Evolutionary conservation across 1,140 invertebrate genomes (phyloP), one percentile per base, ranked within the genome.

Genomic region (Potamilus streckersoni): DNA sequence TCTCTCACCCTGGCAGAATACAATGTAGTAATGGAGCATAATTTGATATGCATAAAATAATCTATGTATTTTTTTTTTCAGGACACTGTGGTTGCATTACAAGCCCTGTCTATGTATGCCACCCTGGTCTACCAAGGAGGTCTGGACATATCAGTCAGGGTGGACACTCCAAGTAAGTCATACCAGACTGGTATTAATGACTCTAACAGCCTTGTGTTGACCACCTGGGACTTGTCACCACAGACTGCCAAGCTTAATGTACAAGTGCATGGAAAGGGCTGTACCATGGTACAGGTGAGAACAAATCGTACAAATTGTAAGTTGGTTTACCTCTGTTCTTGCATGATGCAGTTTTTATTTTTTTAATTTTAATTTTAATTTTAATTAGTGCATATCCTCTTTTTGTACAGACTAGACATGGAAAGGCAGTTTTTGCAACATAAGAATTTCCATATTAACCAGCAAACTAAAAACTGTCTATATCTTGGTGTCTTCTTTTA

Each of bases 281-380:
- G 97, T 84, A 95, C 93, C 0, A 87, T 98, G 63, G 92, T 96
- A 57, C 95, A 96, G 88, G 92, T 90, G 76, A 16, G 60, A 27
- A 20, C 19, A 66, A 31, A 64, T 31, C 23, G 11, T 23, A 12
- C 49, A n/a, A n/a, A 62, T 23, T 62, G 8, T 62, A 23, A 38
- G 11, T 13, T 69, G 20, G 38, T 57, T 38, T 38, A 20, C 20
- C 20, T 38, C 27, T 58, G 14, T 55, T 69, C 27, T 17, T 27
- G 23, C 13, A 69, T 27, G 4, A 16, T 69, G 20, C 17, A 31
- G 56, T 49, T n/a, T 31, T 20, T 62, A 17, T 57, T 60, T 16
- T 49, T 31, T 59, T 67, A n/a, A n/a, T n/a, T n/a, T n/a, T n/a
- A n/a, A n/a, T n/a, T n/a, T n/a, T n/a, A n/a, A n/a, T n/a, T n/a